Conservation (phyloP, 2,888 invertebrate genomes). For the Aphidius colemani region DNA sequence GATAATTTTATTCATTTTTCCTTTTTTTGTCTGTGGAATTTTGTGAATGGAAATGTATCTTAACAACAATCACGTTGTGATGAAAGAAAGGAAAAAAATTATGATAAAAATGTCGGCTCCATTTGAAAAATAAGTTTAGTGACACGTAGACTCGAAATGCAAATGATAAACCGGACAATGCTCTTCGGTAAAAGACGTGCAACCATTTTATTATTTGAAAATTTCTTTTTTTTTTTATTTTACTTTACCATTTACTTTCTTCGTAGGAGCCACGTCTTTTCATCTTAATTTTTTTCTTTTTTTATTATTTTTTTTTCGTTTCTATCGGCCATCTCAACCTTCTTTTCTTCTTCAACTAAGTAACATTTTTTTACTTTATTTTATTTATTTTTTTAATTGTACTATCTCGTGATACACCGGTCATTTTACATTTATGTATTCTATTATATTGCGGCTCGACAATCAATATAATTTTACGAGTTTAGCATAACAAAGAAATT, state of each 20-base stretch:
- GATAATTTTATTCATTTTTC: too few species aligned
- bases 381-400: conserved; percentile 16
- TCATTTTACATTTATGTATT: conserved; percentile 46
- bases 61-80: too few species aligned
- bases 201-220: neutral
- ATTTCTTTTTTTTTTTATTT: conserved; percentile 21
- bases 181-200: neutral
- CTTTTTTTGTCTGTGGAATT: too few species aligned
- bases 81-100: too few species aligned
- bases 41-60: too few species aligned
- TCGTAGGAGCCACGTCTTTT: conserved; percentile 16
- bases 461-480: conserved; percentile 39
- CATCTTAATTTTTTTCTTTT: conserved; percentile 18
- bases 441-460: conserved; percentile 43
- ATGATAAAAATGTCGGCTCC: too few species aligned
- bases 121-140: neutral
- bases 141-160: conserved; percentile 12
- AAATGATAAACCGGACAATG: neutral
- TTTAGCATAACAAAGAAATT: conserved; percentile 47
- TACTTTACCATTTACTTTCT: conserved; percentile 5
- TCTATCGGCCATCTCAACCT: conserved; percentile 22
- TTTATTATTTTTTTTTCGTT: conserved; percentile 19
- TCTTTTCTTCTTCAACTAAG: conserved; percentile 18
- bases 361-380: conserved; percentile 18
- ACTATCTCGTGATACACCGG: conserved; percentile 26